Conservation (phyloP, 2,888 invertebrate species). For the Dioctria rufipes region DNA sequence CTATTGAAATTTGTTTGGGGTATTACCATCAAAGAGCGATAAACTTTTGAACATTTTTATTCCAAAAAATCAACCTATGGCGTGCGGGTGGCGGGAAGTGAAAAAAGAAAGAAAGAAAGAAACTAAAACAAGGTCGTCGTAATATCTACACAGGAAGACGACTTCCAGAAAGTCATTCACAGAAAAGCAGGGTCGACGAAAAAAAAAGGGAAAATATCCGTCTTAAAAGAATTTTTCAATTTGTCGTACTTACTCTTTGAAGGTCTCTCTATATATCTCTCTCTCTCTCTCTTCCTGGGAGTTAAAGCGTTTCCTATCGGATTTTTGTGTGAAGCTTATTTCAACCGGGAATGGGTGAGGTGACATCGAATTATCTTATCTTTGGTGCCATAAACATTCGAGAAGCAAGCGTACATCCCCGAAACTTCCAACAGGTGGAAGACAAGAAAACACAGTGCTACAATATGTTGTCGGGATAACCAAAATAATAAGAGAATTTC, state of each 20-base stretch:
- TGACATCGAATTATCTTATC: conserved; percentile 51
- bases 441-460: conserved; percentile 33
- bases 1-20: conserved; percentile 45
- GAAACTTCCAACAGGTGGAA: conserved; percentile 49
- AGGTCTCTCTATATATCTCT: too few species aligned
- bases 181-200: too few species aligned
- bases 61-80: not conserved
- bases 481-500: conserved; percentile 40
- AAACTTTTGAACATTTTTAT: conserved; percentile 44
- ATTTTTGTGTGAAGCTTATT: conserved; percentile 34
- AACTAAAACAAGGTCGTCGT: conserved; percentile 38
- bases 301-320: not conserved
- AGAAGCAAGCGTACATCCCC: conserved; percentile 27
- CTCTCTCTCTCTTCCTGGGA: too few species aligned
- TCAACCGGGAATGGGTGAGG: conserved; percentile 33
- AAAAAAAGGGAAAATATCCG: conserved; percentile 7
- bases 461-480: conserved; percentile 46
- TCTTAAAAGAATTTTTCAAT: conserved; percentile 51
- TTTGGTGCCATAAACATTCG: conserved; percentile 45
- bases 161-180: conserved; percentile 25
- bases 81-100: too few species aligned
- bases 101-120: not conserved
- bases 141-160: conserved; percentile 2
- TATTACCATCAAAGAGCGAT: conserved; percentile 40
- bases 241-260: conserved; percentile 35